Evolutionary conservation across 2,797 vertebrate species (phyloP).

Genomic region (Acipenser transmontanus): DNA sequence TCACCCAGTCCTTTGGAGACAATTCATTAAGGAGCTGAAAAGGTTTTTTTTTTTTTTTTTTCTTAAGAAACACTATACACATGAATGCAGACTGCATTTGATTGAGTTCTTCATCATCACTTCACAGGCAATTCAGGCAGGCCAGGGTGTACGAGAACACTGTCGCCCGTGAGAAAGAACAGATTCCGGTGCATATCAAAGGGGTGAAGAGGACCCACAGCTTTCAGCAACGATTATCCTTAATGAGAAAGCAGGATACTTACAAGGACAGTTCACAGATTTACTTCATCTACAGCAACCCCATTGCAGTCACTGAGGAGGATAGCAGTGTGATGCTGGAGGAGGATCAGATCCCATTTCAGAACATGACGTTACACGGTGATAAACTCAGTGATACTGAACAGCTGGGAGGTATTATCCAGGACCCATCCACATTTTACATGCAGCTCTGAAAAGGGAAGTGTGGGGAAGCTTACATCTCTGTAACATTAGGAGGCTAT

Average conservation of each 20-base stretch:
- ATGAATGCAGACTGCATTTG: not conserved
- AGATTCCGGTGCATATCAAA: slow-evolving; percentile 37
- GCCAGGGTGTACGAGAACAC: slow-evolving; percentile 51
- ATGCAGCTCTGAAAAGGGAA: slow-evolving; percentile 48
- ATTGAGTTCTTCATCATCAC: slow-evolving; percentile 20
- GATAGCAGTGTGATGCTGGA: slow-evolving; percentile 15
- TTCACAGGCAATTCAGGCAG: slow-evolving; percentile 43
- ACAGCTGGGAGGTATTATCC: slow-evolving; percentile 33
- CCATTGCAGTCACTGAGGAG: slow-evolving; percentile 50
- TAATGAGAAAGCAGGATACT: slow-evolving; percentile 40
- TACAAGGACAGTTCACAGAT: slow-evolving; percentile 47
- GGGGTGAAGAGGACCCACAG: slow-evolving; percentile 48
- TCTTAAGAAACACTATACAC: not conserved
- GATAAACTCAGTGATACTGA: not conserved
- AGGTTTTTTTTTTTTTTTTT: not conserved
- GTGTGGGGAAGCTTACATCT: no score
- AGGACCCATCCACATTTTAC: slow-evolving; percentile 56
- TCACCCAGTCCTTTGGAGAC: no score
- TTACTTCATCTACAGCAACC: slow-evolving; percentile 68
- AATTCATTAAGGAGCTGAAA: not conserved
- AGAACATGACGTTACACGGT: not conserved
- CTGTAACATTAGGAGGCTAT: no score
- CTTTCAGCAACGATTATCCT: slow-evolving; percentile 46
- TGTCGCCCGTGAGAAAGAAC: slow-evolving; percentile 28
- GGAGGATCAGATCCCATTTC: not conserved